These are phyloP conservation scores for Sphaerodactylus townsendi DNA, from an alignment of 2,113 vertebrate species.

Conservation along the genomic window DNA sequence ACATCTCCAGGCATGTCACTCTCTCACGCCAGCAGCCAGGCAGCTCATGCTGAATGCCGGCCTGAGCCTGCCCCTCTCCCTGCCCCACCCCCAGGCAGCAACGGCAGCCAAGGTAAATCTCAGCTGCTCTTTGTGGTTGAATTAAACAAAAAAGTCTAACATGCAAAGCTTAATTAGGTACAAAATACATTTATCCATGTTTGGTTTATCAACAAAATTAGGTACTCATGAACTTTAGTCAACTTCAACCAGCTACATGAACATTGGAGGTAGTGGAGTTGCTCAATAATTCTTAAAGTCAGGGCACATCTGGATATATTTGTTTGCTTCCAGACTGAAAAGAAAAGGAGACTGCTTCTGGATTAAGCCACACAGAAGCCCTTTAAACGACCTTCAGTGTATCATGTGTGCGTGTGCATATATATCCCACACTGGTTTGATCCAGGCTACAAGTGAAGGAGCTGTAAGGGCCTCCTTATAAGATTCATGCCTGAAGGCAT, in stretches of 20 bases:
- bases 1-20: too few species aligned
- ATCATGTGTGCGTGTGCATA: neutral
- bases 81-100: too few species aligned
- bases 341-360: too few species aligned
- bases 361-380: neutral
- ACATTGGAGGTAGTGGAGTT: neutral
- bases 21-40: too few species aligned
- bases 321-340: too few species aligned
- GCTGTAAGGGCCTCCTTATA: too few species aligned
- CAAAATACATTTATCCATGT: neutral
- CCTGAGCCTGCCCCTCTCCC: too few species aligned
- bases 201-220: constrained; percentile 4
- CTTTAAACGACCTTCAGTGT: neutral
- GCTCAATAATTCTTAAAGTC: neutral
- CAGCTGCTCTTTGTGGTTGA: too few species aligned
- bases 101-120: too few species aligned
- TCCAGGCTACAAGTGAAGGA: too few species aligned
- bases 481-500: neutral
- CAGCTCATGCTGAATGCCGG: too few species aligned
- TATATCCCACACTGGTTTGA: neutral
- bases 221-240: neutral
- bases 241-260: neutral
- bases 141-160: neutral
- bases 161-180: neutral
- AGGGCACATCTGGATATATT: neutral